These are phyloP conservation scores for Eulemur mongoz DNA, from an alignment of 2,797 vertebrate genomes.

Conservation along the genomic window DNA sequence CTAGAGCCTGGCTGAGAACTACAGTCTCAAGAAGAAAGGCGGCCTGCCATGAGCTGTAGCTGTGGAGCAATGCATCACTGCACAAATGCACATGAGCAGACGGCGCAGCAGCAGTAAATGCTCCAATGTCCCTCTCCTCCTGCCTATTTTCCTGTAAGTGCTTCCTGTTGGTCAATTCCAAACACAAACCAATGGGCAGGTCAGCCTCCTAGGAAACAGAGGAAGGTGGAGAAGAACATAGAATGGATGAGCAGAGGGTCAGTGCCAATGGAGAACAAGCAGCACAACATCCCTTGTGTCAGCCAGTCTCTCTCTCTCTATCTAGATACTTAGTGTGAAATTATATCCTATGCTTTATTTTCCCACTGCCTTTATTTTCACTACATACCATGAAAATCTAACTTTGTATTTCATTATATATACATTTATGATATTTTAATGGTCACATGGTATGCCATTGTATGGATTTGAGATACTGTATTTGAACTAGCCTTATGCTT, in stretches of 20 bases:
- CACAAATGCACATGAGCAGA: not conserved
- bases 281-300: not conserved
- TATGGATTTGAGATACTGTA: not conserved
- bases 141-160: not conserved
- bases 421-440: not conserved
- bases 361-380: not conserved
- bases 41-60: not conserved
- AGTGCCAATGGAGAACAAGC: not conserved
- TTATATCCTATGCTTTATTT: not conserved
- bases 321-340: not conserved
- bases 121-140: not conserved
- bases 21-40: not conserved
- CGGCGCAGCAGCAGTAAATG: fast-evolving
- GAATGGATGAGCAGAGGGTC: not conserved
- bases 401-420: not conserved
- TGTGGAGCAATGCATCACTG: not conserved
- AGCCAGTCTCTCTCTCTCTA: too few relatives aligned
- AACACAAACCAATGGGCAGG: not conserved
- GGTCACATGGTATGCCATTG: not conserved
- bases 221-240: not conserved
- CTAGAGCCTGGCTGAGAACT: not conserved
- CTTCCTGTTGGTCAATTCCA: not conserved
- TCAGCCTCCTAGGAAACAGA: not conserved
- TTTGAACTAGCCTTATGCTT: not conserved
- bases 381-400: not conserved